phyloP scores from a whole-genome alignment of 2,113 vertebrate species.

The Bubo blakistoni region DNA sequence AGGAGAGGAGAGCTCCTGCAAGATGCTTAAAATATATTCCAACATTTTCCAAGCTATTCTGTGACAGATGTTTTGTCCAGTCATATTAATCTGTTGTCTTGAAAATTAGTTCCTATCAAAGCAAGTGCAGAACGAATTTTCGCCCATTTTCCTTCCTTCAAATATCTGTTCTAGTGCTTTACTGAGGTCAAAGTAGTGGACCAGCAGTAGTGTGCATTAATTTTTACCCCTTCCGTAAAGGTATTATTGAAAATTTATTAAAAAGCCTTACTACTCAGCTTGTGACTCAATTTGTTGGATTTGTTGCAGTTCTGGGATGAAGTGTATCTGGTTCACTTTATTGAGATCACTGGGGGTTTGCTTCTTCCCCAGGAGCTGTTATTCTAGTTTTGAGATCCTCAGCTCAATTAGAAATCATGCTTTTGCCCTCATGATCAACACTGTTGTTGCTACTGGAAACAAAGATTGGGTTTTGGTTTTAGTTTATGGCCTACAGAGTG shows the following conservation, averaged over 20 bases:
- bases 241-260: neutral
- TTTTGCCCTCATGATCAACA: neutral
- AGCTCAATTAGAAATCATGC: neutral
- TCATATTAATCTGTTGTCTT: neutral
- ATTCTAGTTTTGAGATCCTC: neutral
- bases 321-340: neutral
- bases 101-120: neutral
- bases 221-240: neutral
- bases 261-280: neutral
- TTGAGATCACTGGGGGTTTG: neutral
- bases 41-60: neutral
- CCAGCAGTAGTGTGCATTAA: neutral
- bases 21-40: neutral
- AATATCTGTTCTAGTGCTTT: neutral
- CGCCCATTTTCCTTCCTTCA: neutral
- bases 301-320: neutral
- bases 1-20: neutral
- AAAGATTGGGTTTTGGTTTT: neutral
- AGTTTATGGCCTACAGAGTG: neutral
- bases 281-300: neutral
- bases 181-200: neutral
- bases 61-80: neutral
- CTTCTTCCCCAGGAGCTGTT: neutral
- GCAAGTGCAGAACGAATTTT: neutral
- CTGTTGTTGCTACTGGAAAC: neutral